phyloP scores from a whole-genome alignment of 2,113 vertebrate species.

The Dicerorhinus sumatrensis region DNA sequence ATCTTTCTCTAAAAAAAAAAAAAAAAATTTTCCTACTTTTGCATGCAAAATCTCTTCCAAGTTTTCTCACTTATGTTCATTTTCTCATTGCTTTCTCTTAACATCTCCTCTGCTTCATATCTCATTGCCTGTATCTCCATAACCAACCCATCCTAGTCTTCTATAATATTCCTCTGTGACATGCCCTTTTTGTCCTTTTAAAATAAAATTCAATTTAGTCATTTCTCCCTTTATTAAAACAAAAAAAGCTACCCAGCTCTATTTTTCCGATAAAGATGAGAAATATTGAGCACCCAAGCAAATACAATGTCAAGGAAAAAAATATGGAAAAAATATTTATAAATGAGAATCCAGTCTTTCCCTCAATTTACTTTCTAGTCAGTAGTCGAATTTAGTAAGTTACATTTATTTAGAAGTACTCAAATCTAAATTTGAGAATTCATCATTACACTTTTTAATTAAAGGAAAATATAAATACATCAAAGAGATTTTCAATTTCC shows the following conservation, averaged over 20 bases:
- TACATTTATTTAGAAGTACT: not conserved
- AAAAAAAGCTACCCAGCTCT: not conserved
- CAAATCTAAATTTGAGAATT: not conserved
- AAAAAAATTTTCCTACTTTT: not conserved
- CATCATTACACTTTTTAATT: not conserved
- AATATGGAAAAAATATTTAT: not conserved
- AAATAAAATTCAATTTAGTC: not conserved
- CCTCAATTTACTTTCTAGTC: not conserved
- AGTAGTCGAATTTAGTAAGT: not conserved
- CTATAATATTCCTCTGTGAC: not conserved
- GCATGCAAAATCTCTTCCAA: not conserved
- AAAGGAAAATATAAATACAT: not conserved
- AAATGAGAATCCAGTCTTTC: not conserved
- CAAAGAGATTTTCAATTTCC: not conserved
- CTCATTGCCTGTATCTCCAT: not conserved
- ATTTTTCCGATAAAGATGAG: not conserved
- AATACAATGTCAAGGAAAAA: not conserved
- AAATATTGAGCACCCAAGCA: not conserved
- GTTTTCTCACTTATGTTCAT: not conserved
- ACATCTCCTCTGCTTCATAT: not conserved
- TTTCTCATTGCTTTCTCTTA: not conserved
- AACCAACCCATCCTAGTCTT: not conserved
- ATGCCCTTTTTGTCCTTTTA: not conserved
- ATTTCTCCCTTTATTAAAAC: not conserved
- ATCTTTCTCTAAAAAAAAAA: too few relatives aligned